Evolutionary conservation across 2,113 vertebrate species (phyloP).

Genomic region (Corythornis vintsioides): DNA sequence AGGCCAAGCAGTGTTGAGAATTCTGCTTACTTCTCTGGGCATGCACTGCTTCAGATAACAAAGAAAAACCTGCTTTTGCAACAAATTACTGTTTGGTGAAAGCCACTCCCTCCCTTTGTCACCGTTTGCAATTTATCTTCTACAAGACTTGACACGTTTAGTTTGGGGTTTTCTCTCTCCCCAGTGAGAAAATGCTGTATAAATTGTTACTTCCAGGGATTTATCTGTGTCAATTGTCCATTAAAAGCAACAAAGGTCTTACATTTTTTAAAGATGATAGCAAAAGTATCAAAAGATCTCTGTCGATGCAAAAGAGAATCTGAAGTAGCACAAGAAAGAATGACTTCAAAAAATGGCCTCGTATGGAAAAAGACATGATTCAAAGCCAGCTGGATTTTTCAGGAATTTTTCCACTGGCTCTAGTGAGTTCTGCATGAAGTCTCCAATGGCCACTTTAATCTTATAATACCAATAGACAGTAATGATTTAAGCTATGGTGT

Average conservation of each 20-base stretch:
- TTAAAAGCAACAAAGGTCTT: background rate
- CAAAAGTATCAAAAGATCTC: background rate
- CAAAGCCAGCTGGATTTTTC: background rate
- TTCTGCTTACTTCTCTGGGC: background rate
- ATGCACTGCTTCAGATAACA: background rate
- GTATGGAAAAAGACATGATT: background rate
- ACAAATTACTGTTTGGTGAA: constrained; percentile 10
- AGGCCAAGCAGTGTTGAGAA: background rate
- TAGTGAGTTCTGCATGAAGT: background rate
- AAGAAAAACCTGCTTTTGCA: constrained; percentile 27
- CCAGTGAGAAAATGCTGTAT: background rate
- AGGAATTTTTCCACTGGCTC: background rate
- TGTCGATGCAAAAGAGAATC: background rate
- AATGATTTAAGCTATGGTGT: background rate
- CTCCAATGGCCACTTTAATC: background rate
- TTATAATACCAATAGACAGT: background rate
- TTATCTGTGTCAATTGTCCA: background rate
- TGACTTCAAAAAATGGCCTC: background rate
- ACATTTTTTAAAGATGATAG: background rate
- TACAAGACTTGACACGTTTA: constrained; percentile 41
- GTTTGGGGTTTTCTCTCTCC: constrained; percentile 19
- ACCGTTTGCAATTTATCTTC: constrained; percentile 23
- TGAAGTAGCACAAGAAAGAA: background rate
- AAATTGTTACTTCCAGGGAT: background rate
- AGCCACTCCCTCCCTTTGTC: constrained; percentile 20